phyloP scores from a whole-genome alignment of 2,113 vertebrate genomes.

The Rhegmatorhina hoffmannsi region DNA sequence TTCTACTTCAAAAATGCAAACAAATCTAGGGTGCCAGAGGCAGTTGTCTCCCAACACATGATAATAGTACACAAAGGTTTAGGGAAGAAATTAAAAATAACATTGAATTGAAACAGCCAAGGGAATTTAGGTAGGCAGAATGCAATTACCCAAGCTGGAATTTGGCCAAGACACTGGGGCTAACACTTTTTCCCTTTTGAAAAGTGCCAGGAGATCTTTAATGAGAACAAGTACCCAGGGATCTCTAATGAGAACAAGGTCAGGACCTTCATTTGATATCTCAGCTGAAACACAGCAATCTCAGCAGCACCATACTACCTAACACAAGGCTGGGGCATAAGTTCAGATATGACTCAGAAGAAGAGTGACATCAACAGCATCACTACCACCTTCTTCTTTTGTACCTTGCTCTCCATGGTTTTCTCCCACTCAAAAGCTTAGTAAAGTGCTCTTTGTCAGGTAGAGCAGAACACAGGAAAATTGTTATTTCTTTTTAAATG shows the following conservation, averaged over 20 bases:
- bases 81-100: conserved; percentile 42
- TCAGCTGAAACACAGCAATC: conserved; percentile 60
- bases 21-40: background rate
- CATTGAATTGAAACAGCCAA: conserved; percentile 24
- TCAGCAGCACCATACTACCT: conserved; percentile 29
- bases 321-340: conserved; percentile 21
- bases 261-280: conserved; percentile 57
- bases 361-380: conserved; percentile 33
- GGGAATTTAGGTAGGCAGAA: conserved; percentile 65
- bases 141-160: conserved; percentile 66
- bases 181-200: conserved; percentile 55
- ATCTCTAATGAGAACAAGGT: conserved; percentile 68
- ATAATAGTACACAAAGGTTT: background rate
- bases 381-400: background rate
- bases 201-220: conserved; percentile 70
- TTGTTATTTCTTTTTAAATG: background rate
- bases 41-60: background rate
- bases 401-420: background rate
- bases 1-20: background rate
- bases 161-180: conserved; percentile 60
- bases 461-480: background rate
- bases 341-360: conserved; percentile 30
- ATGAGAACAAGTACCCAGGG: conserved; percentile 69
- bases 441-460: background rate
- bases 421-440: background rate